Evolutionary conservation across 2,797 vertebrate species (phyloP).

Genomic region (Selene dorsalis): DNA sequence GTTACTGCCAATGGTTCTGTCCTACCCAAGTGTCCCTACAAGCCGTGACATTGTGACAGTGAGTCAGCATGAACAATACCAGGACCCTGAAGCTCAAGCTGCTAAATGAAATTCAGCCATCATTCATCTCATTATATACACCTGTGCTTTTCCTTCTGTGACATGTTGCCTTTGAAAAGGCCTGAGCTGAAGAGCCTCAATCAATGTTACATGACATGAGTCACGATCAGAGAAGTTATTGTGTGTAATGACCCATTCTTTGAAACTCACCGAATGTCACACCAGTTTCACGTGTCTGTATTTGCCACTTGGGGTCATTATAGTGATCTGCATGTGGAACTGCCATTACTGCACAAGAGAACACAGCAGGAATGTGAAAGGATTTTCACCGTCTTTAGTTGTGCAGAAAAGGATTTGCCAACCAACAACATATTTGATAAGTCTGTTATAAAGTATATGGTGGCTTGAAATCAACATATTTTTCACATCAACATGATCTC

Average conservation of each 20-base stretch:
- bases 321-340: not conserved
- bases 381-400: not conserved
- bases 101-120: not conserved
- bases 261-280: not conserved
- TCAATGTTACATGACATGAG: conserved; percentile 8
- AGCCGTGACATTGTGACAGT: not conserved
- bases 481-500: not conserved
- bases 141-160: not conserved
- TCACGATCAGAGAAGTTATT: not conserved
- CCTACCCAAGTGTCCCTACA: not conserved
- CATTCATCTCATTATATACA: not conserved
- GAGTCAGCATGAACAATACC: not conserved
- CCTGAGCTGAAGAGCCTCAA: not conserved
- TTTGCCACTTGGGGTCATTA: not conserved
- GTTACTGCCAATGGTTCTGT: not conserved
- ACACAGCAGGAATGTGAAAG: not conserved
- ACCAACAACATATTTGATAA: not conserved
- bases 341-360: not conserved
- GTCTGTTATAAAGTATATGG: not conserved
- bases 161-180: not conserved
- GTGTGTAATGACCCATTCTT: not conserved
- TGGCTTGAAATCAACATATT: not conserved
- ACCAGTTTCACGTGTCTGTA: not conserved
- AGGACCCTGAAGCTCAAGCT: not conserved
- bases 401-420: not conserved